Evolutionary conservation across 2,888 invertebrate species (phyloP).

Genomic region (Phaedon cochleariae): DNA sequence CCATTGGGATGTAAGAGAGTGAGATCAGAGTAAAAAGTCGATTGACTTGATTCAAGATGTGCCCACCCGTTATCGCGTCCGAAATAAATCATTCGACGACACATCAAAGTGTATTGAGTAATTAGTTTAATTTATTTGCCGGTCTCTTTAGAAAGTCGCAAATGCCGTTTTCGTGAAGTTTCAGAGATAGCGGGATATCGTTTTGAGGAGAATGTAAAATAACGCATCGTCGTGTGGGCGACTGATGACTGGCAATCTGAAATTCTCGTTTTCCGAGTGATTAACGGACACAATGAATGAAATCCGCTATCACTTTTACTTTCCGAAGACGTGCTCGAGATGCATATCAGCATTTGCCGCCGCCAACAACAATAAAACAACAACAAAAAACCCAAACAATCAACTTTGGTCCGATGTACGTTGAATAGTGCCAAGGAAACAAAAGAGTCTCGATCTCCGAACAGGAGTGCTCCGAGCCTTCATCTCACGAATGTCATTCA

Average conservation of each 20-base stretch:
- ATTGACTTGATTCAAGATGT: neutral
- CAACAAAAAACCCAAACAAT: neutral
- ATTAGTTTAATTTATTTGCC: slow-evolving; percentile 28
- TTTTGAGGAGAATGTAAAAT: slow-evolving; percentile 28
- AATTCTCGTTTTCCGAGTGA: neutral
- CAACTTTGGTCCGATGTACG: neutral
- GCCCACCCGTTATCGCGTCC: neutral
- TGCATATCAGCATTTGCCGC: neutral
- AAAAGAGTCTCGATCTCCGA: neutral
- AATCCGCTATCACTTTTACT: neutral
- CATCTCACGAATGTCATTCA: neutral
- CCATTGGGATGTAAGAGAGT: too few species aligned
- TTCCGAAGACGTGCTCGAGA: neutral
- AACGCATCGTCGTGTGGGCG: slow-evolving; percentile 20
- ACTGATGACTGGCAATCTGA: slow-evolving; percentile 20
- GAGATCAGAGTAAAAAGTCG: too few species aligned
- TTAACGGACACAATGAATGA: neutral
- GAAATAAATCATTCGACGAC: neutral
- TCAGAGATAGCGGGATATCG: slow-evolving; percentile 14
- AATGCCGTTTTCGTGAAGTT: slow-evolving; percentile 41
- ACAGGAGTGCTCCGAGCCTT: neutral
- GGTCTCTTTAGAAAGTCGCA: slow-evolving; percentile 37
- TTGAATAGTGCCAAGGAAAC: neutral
- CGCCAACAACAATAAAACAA: neutral
- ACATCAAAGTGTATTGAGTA: slow-evolving; percentile 16